Percentiles rank a stretch among this genome's conserved stretches.
phyloP scores from a whole-genome alignment of 2,888 invertebrate species.

The Drosophila subquinaria region DNA sequence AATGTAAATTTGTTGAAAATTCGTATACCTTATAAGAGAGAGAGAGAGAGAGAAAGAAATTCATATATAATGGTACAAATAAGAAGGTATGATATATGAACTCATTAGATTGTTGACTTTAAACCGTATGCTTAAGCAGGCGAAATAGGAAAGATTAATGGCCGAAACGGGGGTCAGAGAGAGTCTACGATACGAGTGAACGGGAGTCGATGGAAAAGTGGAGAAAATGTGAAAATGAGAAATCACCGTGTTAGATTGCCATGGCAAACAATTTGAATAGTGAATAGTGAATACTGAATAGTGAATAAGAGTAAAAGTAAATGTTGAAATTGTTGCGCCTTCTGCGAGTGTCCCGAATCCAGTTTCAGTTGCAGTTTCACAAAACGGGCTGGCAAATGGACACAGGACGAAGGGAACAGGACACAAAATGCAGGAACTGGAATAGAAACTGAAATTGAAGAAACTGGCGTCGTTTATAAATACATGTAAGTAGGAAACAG shows the following conservation, averaged over 20 bases:
- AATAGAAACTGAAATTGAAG: constrained; percentile 16
- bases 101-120: constrained; percentile 11
- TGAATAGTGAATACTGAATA: background rate
- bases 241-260: constrained; percentile 73
- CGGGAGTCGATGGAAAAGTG: background rate
- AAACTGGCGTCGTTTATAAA: constrained; percentile 4
- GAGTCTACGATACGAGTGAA: background rate
- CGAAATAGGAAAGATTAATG: constrained; percentile 30
- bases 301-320: constrained; percentile 23
- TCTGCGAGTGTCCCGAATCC: constrained; percentile 51
- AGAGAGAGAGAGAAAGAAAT: background rate
- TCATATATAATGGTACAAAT: background rate
- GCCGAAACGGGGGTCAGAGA: constrained; percentile 3
- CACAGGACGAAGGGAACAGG: background rate
- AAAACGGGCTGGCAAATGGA: constrained; percentile 21
- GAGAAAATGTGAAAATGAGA: constrained; percentile 55
- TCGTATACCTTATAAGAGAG: no score
- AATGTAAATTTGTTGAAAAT: no score
- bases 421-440: constrained; percentile 1
- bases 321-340: constrained; percentile 45
- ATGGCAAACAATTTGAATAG: constrained; percentile 69
- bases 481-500: constrained; percentile 2
- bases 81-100: background rate
- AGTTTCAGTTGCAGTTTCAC: constrained; percentile 20
- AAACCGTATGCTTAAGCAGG: constrained; percentile 13